Conservation (phyloP, 2,888 invertebrate genomes). For the Bellardia bayeri region DNA sequence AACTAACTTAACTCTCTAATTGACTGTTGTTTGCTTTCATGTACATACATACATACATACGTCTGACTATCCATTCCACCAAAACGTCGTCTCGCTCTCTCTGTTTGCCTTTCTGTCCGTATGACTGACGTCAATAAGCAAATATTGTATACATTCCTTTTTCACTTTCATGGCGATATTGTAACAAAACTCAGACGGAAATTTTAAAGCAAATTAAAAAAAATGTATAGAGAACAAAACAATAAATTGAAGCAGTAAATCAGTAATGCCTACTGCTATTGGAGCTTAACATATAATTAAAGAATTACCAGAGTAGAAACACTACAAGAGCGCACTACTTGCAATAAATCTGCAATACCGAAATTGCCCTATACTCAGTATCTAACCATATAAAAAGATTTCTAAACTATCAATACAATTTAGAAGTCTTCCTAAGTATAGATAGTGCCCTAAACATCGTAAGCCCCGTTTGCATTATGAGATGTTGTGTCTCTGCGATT, state of each 20-base stretch:
- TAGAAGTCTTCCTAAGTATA: too few species aligned
- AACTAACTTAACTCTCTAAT: slow-evolving; percentile 43
- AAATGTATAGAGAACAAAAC: slow-evolving; percentile 2
- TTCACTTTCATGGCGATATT: slow-evolving; percentile 47
- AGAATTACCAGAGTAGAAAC: too few species aligned
- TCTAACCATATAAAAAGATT: too few species aligned
- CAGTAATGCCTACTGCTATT: slow-evolving; percentile 24
- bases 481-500: too few species aligned
- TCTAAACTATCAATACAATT: too few species aligned
- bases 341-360: too few species aligned
- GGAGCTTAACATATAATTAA: too few species aligned
- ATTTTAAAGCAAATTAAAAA: slow-evolving; percentile 24
- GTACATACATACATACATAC: neutral
- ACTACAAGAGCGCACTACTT: too few species aligned
- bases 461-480: too few species aligned
- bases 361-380: too few species aligned
- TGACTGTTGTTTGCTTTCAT: slow-evolving; percentile 25
- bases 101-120: neutral
- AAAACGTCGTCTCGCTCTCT: neutral
- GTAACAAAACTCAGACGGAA: slow-evolving; percentile 28
- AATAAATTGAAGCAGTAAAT: neutral
- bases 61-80: neutral
- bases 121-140: slow-evolving; percentile 18
- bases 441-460: too few species aligned
- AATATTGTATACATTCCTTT: slow-evolving; percentile 17